Evolutionary conservation across 1,140 invertebrate species (phyloP), one percentile per base, ranked within the genome.

Genomic region (Lucilia cuprina): DNA sequence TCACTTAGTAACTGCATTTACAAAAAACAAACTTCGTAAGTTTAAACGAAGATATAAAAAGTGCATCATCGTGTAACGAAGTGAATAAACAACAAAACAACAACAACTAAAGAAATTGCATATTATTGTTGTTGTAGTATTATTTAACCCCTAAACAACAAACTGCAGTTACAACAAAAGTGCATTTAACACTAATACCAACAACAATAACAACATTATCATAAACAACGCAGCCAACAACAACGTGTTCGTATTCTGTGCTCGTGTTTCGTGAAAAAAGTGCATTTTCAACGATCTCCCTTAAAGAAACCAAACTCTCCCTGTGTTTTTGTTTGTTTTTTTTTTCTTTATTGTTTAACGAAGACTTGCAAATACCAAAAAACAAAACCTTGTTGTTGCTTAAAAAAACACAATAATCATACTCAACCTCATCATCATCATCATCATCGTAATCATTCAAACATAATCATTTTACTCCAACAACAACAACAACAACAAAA

Each of bases 281-380:
- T 60, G 55, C 55, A 60, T 60, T 30, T 30, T 60, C 55, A 60
- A 60, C 55, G 55, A 60, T 60, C 55, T 60, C 55, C 55, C 55
- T 60, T 60, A n/a, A 60, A n/a, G 55, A 60, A 60, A 60, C 55
- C 55, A 60, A 60, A 60, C 55, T 60, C 55, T 60, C 55, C 55
- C 55, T 7, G 55, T 60, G 14, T 60, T 17, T 60, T 60, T 60
- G 55, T n/a, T n/a, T n/a, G n/a, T n/a, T n/a, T n/a, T n/a, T n/a
- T n/a, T n/a, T n/a, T n/a, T n/a, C n/a, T n/a, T n/a, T n/a, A n/a
- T n/a, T n/a, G n/a, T 60, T 60, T 60, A 60, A 60, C 55, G 55
- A 60, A 60, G 14, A 60, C 55, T 60, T 60, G 55, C 55, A 60
- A 60, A 60, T 60, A 60, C 55, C 14, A 60, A 60, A 60, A 7